These are phyloP conservation scores for Zosterops borbonicus DNA, from an alignment of 2,113 vertebrate genomes.

Conservation along the genomic window DNA sequence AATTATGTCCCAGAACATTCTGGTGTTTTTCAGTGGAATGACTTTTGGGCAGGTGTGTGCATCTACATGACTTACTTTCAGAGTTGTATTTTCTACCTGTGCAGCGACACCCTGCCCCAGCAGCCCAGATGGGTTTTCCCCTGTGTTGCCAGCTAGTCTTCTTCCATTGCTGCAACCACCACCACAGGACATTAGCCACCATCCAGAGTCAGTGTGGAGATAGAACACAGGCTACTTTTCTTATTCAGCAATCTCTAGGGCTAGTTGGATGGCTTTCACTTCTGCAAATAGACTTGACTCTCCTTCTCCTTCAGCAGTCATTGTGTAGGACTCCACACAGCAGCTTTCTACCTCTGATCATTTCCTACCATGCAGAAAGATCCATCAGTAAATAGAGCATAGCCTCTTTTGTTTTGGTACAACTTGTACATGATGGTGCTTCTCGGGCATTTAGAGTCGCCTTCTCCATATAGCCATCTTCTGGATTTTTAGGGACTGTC, in stretches of 20 bases:
- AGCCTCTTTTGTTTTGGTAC: background rate
- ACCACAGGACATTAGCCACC: too few species aligned
- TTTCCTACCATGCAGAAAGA: background rate
- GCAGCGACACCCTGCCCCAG: accelerated
- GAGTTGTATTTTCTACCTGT: background rate
- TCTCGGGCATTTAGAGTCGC: background rate
- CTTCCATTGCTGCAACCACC: background rate
- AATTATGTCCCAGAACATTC: background rate
- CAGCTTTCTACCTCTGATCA: accelerated
- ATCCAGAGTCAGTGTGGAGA: background rate
- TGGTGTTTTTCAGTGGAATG: accelerated
- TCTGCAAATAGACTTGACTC: background rate
- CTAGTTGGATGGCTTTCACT: background rate
- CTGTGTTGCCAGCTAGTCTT: background rate
- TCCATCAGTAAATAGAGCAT: background rate
- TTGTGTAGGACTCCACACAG: too few species aligned
- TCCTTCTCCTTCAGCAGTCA: background rate
- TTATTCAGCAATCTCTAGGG: background rate
- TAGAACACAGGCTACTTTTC: background rate
- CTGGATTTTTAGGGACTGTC: background rate
- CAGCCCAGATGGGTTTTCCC: background rate
- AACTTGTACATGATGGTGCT: background rate
- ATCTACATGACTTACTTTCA: accelerated
- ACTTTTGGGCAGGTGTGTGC: accelerated
- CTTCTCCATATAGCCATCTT: background rate